These are phyloP conservation scores for Zoanthus sansibaricus DNA, from an alignment of 92 coral and sea anemone genomes.

Conservation along the genomic window DNA sequence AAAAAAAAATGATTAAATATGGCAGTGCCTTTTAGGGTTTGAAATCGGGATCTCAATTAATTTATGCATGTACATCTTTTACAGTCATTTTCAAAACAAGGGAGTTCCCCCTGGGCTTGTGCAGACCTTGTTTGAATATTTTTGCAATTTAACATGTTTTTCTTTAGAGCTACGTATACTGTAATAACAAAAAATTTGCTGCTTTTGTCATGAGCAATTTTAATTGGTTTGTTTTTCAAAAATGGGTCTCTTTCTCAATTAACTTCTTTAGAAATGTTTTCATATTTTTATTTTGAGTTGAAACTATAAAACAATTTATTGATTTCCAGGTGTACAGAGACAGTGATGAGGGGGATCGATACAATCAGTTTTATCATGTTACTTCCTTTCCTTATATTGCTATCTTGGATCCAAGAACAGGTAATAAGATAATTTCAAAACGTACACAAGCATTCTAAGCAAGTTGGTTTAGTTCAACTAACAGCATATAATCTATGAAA, in stretches of 20 bases:
- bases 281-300: neutral
- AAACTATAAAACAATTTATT: neutral
- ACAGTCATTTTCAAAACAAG: too few species aligned
- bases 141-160: neutral
- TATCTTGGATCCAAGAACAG: slow-evolving; percentile 96
- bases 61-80: too few species aligned
- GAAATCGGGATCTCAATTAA: too few species aligned
- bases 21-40: too few species aligned
- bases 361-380: slow-evolving; percentile 96
- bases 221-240: neutral
- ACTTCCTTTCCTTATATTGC: slow-evolving; percentile 82
- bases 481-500: too few species aligned
- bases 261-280: neutral
- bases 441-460: neutral
- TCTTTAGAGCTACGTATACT: neutral
- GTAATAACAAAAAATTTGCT: neutral
- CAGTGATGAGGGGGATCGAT: slow-evolving; percentile 97
- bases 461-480: neutral
- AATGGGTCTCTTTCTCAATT: too few species aligned
- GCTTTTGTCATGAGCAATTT: neutral
- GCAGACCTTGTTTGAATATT: neutral
- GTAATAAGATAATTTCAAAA: slow-evolving; percentile 21
- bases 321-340: slow-evolving; percentile 87
- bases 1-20: too few species aligned
- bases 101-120: neutral